Evolutionary conservation across 2,113 vertebrate genomes (phyloP), one percentile per base, ranked within the genome.

Genomic region (Tragelaphus imberbis): DNA sequence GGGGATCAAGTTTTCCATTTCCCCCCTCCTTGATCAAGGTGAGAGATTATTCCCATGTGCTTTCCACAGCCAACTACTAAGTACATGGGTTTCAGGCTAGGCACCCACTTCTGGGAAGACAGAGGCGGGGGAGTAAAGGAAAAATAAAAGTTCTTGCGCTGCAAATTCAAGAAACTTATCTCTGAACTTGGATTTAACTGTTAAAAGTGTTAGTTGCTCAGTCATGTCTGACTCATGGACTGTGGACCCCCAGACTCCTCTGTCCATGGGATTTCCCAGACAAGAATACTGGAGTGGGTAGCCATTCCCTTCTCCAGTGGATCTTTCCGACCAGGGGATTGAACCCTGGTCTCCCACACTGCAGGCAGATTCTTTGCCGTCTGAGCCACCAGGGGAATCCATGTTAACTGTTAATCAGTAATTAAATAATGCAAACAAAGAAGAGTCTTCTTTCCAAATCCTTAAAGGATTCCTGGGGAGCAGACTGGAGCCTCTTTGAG

Each of bases 1-100:
- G 91, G 95, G 94, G 80, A 97, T 88, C 71, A 94, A n/a, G 49
- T 95, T 97, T 97, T 97, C 80, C 92, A 90, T 96, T 96, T 68
- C 33, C 36, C 53, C 53, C 47, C 96, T 96, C 82, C 56, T 90
- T 79, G 51, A 91, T 94, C 61, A 97, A 93, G 92, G 82, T 89
- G 61, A 91, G 77, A 91, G 82, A 96, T 93, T 49, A 91, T 77
- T 44, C 49, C 79, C 93, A 36, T 71, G 61, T 27, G n/a, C 25
- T 94, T 77, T 71, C 79, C 71, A 84, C 6, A 23, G 79, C 86
- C 68, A 84, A 27, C 30, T 94, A 63, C 91, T 91, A 93, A 93
- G 86, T 80, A 77, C 6, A 13, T 4, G 36, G 65, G 53, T n/a
- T 93, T 96, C 75, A 84, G 17, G 63, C 53, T 25, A 89, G 91